Conservation (phyloP, 2,888 invertebrate species). For the Halictus ligatus region DNA sequence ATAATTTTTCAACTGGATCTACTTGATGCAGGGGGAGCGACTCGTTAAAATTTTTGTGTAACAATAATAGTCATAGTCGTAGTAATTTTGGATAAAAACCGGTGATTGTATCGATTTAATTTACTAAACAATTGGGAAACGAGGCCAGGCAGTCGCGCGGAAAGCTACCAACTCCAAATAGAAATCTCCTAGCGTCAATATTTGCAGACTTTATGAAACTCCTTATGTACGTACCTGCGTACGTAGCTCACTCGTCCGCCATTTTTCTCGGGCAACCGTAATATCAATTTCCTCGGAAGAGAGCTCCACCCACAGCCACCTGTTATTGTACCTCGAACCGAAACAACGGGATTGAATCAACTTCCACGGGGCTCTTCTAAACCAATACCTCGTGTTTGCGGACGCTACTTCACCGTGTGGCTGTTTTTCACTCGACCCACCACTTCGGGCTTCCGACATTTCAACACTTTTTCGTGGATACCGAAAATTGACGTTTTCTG, state of each 20-base stretch:
- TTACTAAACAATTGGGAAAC: slow-evolving; percentile 32
- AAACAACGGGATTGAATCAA: slow-evolving; percentile 32
- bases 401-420: background rate
- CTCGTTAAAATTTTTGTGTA: no score
- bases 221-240: slow-evolving; percentile 18
- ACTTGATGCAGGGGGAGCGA: no score
- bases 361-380: background rate
- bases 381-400: slow-evolving; percentile 31
- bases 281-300: slow-evolving; percentile 54
- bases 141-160: background rate
- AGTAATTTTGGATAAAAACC: background rate
- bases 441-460: background rate
- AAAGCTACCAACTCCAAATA: slow-evolving; percentile 27
- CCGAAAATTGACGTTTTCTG: background rate
- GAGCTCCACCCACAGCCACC: slow-evolving; percentile 38
- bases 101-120: slow-evolving; percentile 28
- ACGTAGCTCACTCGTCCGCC: slow-evolving; percentile 4
- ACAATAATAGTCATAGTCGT: no score
- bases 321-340: slow-evolving; percentile 49
- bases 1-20: no score
- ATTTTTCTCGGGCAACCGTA: slow-evolving; percentile 47
- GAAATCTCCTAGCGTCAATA: slow-evolving; percentile 42
- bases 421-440: background rate
- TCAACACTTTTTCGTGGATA: background rate
- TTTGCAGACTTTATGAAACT: slow-evolving; percentile 47